These are phyloP conservation scores for Eupristina koningsbergeri DNA, from an alignment of 1,140 invertebrate genomes.

Conservation along the genomic window DNA sequence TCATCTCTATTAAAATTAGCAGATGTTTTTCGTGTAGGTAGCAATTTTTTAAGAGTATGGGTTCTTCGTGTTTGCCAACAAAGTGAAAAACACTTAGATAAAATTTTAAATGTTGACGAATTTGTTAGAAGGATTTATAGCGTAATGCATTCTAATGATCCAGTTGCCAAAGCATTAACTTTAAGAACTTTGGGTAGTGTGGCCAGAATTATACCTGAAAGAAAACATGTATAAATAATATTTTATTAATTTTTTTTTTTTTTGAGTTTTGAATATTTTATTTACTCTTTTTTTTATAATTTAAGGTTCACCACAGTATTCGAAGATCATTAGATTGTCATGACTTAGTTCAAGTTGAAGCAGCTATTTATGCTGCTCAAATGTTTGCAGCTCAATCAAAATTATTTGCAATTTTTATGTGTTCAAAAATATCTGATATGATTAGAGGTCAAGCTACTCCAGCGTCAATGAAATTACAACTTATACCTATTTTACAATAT, in stretches of 20 bases:
- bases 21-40: slow-evolving; percentile 93
- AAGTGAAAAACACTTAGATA: slow-evolving; percentile 96
- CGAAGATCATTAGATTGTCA: slow-evolving; percentile 93
- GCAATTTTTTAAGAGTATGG: slow-evolving; percentile 93
- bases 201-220: slow-evolving; percentile 92
- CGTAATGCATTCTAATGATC: slow-evolving; percentile 97
- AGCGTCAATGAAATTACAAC: slow-evolving; percentile 90
- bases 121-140: slow-evolving; percentile 94
- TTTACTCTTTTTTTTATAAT: slow-evolving; percentile 26
- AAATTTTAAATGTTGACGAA: slow-evolving; percentile 96
- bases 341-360: slow-evolving; percentile 95
- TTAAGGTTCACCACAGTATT: slow-evolving; percentile 91
- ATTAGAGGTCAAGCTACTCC: slow-evolving; percentile 93
- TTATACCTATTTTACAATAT: slow-evolving; percentile 92
- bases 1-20: slow-evolving; percentile 95
- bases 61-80: slow-evolving; percentile 95
- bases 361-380: slow-evolving; percentile 94
- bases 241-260: neutral
- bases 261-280: neutral
- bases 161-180: slow-evolving; percentile 92
- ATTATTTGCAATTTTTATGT: slow-evolving; percentile 96
- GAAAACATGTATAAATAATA: slow-evolving; percentile 78
- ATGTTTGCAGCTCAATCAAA: slow-evolving; percentile 94
- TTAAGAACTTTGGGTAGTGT: slow-evolving; percentile 92
- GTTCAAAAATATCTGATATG: slow-evolving; percentile 95